Percentiles rank a stretch among this genome's conserved stretches.
phyloP scores from a whole-genome alignment of 2,797 vertebrate species.

The Poeciliopsis gracilis region DNA sequence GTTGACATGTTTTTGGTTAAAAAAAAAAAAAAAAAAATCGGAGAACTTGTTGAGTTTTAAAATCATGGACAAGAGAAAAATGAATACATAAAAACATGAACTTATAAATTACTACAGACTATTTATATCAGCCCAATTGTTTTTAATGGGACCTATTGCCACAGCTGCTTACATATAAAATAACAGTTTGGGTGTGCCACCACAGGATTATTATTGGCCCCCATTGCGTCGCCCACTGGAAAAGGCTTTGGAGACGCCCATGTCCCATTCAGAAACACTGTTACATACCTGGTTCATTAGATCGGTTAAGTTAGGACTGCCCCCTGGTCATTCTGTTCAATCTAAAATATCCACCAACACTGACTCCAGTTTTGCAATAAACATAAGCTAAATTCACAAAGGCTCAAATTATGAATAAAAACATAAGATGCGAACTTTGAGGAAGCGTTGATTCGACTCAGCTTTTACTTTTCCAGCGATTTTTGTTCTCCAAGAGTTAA shows the following conservation, averaged over 20 bases:
- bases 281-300: not conserved
- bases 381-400: not conserved
- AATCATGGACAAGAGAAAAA: not conserved
- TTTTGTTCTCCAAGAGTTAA: not conserved
- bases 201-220: not conserved
- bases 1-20: not conserved
- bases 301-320: not conserved
- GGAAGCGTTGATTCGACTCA: not conserved
- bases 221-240: not conserved
- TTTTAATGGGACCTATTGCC: not conserved
- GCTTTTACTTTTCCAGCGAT: not conserved
- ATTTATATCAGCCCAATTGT: not conserved
- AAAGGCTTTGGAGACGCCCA: not conserved
- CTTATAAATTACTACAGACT: not conserved
- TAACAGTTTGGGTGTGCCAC: not conserved
- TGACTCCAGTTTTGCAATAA: not conserved
- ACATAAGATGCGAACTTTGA: not conserved
- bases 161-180: not conserved
- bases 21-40: not conserved
- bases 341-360: not conserved
- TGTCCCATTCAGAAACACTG: not conserved
- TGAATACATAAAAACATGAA: not conserved
- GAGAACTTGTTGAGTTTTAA: not conserved
- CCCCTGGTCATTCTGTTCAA: not conserved
- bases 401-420: not conserved